Base-by-base conservation (phyloP, 2,113 vertebrate species). In the Alces alces region DNA sequence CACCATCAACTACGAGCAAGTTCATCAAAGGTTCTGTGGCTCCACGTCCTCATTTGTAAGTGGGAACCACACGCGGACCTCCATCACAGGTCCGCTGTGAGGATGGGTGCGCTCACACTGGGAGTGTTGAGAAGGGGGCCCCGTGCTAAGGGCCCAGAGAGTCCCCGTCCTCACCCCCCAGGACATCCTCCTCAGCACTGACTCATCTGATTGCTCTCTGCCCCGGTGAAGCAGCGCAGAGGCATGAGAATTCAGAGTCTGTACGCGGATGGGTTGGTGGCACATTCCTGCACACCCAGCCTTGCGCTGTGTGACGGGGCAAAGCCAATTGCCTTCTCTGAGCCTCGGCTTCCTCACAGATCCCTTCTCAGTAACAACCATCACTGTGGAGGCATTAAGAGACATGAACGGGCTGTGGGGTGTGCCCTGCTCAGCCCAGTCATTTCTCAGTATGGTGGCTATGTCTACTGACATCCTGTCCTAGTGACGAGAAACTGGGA, bases 361-460 rank as follows among this genome's bases (percentile, higher is more conserved):
- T 4, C 30, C 19, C 8, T 30, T 27, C n/a, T 39, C 47, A 25
- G 7, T 76, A 73, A 58, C 13, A 19, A 9, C 0, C 7, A 6
- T 14, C 30, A 3, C 3, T 14, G 12, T 3, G 47, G 89, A 50
- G 13, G 6, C 19, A 11, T 7, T 5, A 1, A 2, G 17, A 36
- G 30, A 45, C 28, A 16, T 0, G 6, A 9, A 11, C 1, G 30
- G 60, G 7, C 36, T 15, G 1, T 3, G 33, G 70, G 15, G 27
- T 2, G 3, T 14, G 9, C 2, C 39, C 52, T 0, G 13, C 82
- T 54, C 4, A 2, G 50, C 73, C 30, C 50, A 0, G 17, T 10
- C 21, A 0, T 27, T 55, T 9, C 52, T 55, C 25, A 47, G 0
- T 4, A 23, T 0, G 1, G 19, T n/a, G 50, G 33, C 58, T 10